Conservation (phyloP, 2,888 invertebrate genomes). For the Ceratothoa steindachneri region DNA sequence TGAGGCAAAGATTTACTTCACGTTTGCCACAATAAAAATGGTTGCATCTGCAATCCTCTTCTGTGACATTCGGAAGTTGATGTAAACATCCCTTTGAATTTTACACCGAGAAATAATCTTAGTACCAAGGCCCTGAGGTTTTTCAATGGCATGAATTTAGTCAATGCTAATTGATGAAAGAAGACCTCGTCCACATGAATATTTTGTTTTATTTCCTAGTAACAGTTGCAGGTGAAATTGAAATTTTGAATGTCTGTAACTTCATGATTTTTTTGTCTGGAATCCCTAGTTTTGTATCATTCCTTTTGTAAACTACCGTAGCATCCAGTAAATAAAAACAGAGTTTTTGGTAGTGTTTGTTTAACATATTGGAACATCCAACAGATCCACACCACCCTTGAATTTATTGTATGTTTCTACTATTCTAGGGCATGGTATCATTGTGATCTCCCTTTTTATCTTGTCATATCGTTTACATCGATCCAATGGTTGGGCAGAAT, state of each 20-base stretch:
- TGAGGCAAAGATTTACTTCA: not conserved
- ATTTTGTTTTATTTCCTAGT: not conserved
- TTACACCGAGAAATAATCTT: not conserved
- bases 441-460: not conserved
- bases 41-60: slow-evolving; percentile 13
- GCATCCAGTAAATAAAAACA: not conserved
- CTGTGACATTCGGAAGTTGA: slow-evolving; percentile 7
- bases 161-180: slow-evolving; percentile 11
- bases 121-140: not conserved
- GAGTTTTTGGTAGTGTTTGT: slow-evolving; percentile 47
- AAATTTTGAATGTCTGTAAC: slow-evolving; percentile 8
- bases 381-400: slow-evolving; percentile 51
- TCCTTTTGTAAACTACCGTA: too few relatives aligned
- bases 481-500: slow-evolving; percentile 46
- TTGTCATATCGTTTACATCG: not conserved
- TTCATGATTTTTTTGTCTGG: too few relatives aligned
- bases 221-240: slow-evolving; percentile 12
- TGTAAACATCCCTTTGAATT: not conserved
- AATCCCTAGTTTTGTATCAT: too few relatives aligned
- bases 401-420: slow-evolving; percentile 46
- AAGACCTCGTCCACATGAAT: slow-evolving; percentile 15
- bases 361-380: slow-evolving; percentile 50
- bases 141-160: slow-evolving; percentile 2
- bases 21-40: not conserved
- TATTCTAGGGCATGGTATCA: slow-evolving; percentile 21